A percentile compares a stretch with the other conserved stretches of the same genome.
Evolutionary conservation across 1,140 invertebrate species (phyloP).

Genomic region (Bradynema listronoti): DNA sequence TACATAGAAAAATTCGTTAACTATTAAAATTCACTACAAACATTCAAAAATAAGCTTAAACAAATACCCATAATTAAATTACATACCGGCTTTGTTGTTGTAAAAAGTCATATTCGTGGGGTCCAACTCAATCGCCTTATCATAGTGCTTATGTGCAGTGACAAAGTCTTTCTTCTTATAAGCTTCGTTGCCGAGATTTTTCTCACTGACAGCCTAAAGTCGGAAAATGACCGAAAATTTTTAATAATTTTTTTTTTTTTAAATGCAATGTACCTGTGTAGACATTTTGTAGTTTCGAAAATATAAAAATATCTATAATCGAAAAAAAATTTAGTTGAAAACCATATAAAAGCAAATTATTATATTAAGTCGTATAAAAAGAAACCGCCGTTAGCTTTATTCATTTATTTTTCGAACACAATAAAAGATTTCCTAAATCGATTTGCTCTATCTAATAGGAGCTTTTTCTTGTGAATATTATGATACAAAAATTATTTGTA

Average conservation of each 20-base stretch:
- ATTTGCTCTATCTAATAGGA: background rate
- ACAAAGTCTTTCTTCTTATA: slow-evolving; percentile 95
- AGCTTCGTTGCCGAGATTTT: slow-evolving; percentile 81
- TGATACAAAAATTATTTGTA: no score
- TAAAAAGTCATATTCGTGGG: slow-evolving; percentile 84
- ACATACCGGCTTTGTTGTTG: slow-evolving; percentile 76
- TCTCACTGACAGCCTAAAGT: slow-evolving; percentile 69
- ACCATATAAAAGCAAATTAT: background rate
- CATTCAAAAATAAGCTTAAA: background rate
- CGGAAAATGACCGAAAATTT: slow-evolving; percentile 9
- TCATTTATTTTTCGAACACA: no score
- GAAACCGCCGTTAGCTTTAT: no score
- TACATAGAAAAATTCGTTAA: background rate
- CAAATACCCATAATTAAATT: background rate
- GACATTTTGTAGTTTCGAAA: slow-evolving; percentile 17
- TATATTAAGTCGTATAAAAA: no score
- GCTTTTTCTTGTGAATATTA: no score
- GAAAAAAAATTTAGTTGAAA: background rate
- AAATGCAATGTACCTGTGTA: slow-evolving; percentile 20
- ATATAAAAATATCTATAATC: no score
- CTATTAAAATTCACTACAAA: background rate
- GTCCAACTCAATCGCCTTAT: slow-evolving; percentile 79
- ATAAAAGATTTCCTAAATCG: background rate
- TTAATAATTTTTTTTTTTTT: background rate
- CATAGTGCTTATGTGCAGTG: slow-evolving; percentile 77